Base-by-base conservation (phyloP, 2,113 vertebrate genomes). In the Saguinus midas region DNA sequence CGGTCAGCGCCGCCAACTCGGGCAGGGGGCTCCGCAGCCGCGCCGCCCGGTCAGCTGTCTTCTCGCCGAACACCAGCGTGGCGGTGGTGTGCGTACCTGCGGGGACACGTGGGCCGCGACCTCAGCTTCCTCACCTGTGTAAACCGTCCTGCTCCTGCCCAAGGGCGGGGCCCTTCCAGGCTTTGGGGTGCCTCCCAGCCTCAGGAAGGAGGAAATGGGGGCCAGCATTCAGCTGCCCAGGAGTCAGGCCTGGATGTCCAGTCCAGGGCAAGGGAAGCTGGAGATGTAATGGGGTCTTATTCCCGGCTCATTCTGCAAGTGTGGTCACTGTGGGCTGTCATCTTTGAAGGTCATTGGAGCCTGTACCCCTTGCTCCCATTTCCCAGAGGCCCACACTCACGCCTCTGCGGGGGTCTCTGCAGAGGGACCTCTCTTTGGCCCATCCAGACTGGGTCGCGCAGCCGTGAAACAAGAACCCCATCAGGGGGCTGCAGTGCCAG, bases 21-120 rank as follows among this genome's bases (percentile, higher is more conserved):
- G 99, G 99, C 96, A 99, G 99, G 1, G 97, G 96, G 8, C 96
- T 72, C 68, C 98, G 98, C 96, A 99, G 97, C 40, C 98, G 98
- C 35, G 98, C 99, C 0, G 98, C 99, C 45, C 98, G 98, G 0
- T 99, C 99, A n/a, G 98, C 98, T 0, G 98, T 98, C 93, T 98
- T 99, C 64, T 98, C 98, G 13, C 98, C 43, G 48, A 99, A 99
- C 55, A 98, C 98, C 75, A 99, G 97, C 55, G 98, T 98, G 4
- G 98, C 94, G 0, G 98, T 97, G 0, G 91, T 21, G 27, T 97
- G 96, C 82, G 55, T 5, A 5, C 97, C 98, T 98, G 52, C 40
- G 58, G 94, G 94, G 45, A 95, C 96, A n/a, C 6, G 14, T 8
- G 3, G 40, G 16, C 55, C 8, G 5, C 9, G 32, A 11, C 50